These are phyloP conservation scores for Craniophora ligustri DNA, from an alignment of 2,888 invertebrate genomes.

Conservation along the genomic window DNA sequence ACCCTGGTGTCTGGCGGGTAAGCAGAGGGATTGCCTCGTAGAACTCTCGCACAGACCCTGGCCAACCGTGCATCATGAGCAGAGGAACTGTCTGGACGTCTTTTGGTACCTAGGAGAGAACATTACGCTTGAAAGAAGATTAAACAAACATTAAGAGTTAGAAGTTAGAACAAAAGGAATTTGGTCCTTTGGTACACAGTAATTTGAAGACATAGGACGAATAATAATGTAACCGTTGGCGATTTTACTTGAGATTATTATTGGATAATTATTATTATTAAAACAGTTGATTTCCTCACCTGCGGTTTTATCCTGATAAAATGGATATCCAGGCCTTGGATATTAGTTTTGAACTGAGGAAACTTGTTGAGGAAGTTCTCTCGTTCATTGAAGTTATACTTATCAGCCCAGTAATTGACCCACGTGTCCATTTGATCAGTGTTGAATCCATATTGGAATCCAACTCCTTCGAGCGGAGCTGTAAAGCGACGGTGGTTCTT, in stretches of 20 bases:
- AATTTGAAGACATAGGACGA: no score
- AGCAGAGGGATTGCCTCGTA: constrained; percentile 92
- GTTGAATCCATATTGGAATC: constrained; percentile 95
- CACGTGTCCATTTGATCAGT: constrained; percentile 90
- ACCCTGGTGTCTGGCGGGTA: constrained; percentile 78
- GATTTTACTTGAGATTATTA: no score
- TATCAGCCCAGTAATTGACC: constrained; percentile 93
- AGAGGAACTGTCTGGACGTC: constrained; percentile 88
- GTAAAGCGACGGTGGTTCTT: constrained; percentile 68
- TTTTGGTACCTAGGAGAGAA: constrained; percentile 70
- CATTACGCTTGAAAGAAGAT: no score
- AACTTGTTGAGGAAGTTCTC: constrained; percentile 91
- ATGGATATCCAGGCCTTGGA: constrained; percentile 92
- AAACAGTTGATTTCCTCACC: constrained; percentile 57
- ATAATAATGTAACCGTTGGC: no score
- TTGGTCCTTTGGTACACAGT: no score
- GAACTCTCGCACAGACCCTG: constrained; percentile 95
- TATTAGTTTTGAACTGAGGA: constrained; percentile 93
- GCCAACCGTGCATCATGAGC: constrained; percentile 96
- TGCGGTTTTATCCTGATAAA: constrained; percentile 90
- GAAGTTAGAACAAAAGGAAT: no score
- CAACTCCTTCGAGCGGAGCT: constrained; percentile 91
- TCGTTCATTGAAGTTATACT: constrained; percentile 90
- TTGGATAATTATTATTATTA: no score
- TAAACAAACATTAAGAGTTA: no score